Percentiles rank a stretch among this genome's conserved stretches.
phyloP scores from a whole-genome alignment of 2,797 vertebrate genomes.

The Danio tinwini region DNA sequence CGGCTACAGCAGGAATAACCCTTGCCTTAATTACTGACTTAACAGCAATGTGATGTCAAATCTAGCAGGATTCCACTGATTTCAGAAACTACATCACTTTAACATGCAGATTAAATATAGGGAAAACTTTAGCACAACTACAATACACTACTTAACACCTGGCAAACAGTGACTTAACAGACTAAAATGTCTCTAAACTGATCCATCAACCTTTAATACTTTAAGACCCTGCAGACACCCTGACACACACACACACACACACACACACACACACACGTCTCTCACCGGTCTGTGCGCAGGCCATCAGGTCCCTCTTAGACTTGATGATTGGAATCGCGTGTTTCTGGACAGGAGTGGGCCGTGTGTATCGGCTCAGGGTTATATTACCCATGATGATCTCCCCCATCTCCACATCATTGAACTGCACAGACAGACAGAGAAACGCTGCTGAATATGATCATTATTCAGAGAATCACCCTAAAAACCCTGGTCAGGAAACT shows the following conservation, averaged over 20 bases:
- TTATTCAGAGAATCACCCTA: too few relatives aligned
- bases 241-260: too few relatives aligned
- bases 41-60: too few relatives aligned
- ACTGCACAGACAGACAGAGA: constrained; percentile 74
- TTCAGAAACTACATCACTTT: too few relatives aligned
- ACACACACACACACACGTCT: background rate
- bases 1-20: too few relatives aligned
- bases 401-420: constrained; percentile 97
- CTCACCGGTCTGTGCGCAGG: constrained; percentile 97
- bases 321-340: constrained; percentile 98
- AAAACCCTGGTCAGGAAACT: constrained; percentile 64
- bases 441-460: background rate
- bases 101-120: too few relatives aligned
- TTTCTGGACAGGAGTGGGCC: constrained; percentile 97
- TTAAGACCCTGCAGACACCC: too few relatives aligned
- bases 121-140: background rate
- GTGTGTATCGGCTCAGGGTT: constrained; percentile 88
- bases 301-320: constrained; percentile 97
- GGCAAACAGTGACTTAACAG: background rate
- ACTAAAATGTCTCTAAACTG: background rate
- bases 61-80: too few relatives aligned
- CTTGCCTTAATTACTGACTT: too few relatives aligned
- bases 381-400: constrained; percentile 99
- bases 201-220: too few relatives aligned
- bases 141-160: background rate